Base-by-base conservation (phyloP, 1,140 invertebrate species). In the Dendrolimus kikuchii region DNA sequence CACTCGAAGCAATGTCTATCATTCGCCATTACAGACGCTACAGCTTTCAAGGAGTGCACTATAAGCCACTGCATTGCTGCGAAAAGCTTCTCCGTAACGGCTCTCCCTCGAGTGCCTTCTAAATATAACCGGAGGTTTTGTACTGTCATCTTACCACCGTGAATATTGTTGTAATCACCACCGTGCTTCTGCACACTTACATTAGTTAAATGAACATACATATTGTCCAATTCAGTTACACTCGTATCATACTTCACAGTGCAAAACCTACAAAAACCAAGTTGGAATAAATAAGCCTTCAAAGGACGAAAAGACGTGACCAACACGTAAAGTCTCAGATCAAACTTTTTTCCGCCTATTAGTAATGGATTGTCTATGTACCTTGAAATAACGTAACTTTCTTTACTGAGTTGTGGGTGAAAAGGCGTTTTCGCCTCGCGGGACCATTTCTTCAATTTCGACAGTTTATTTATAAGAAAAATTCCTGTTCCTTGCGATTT, bases 111-210 rank as follows among this genome's bases (percentile, higher is more conserved):
- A 0, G 96, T 98, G 49, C 96, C 95, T 85, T 98, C 96, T 62
- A 99, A 87, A 81, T 96, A 98, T 0, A 98, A 79, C 38, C 95
- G 89, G 51, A 99, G 86, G 89, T 98, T 98, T 71, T 98, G 93
- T 4, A 98, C 92, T 48, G 94, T 96, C 90, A 98, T 92, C 89
- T 99, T 99, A 0, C 97, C 97, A 5, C 97, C 97, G 68, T 99
- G 97, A 51, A 98, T 89, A 62, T 92, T 94, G 79, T 99, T 99
- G 70, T 99, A 99, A 72, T 98, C 97, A 8, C 95, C 95, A 88
- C 94, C 78, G 90, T 89, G 90, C 91, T 96, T 89, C 94, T 98
- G 71, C 90, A 92, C 60, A 91, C 96, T 92, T 45, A 94, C 95
- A 79, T 98, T 98, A 2, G 96, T 98, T 38, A 98, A 85, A 84